Evolutionary conservation across 2,113 vertebrate genomes (phyloP).

Genomic region (Diglossa brunneiventris): DNA sequence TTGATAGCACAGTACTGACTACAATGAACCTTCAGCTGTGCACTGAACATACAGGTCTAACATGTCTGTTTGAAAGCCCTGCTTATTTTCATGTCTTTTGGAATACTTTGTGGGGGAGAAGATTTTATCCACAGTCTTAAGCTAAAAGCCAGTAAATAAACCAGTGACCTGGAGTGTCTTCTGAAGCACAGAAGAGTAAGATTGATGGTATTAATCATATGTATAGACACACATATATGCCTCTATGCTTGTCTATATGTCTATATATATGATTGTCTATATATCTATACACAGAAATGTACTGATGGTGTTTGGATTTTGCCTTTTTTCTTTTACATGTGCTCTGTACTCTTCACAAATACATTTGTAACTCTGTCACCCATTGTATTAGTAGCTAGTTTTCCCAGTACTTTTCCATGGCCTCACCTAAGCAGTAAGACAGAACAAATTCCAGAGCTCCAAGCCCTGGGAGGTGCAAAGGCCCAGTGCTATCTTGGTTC

Average conservation of each 20-base stretch:
- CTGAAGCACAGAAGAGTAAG: background rate
- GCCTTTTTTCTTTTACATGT: background rate
- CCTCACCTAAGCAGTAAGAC: background rate
- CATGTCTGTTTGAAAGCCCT: background rate
- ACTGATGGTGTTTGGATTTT: background rate
- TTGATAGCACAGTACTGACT: background rate
- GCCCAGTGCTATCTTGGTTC: background rate
- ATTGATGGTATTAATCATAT: background rate
- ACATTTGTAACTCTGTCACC: too few relatives aligned
- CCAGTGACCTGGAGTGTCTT: background rate
- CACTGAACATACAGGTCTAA: background rate
- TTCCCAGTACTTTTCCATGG: background rate
- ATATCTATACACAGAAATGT: background rate
- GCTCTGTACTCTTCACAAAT: background rate
- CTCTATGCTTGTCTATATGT: too few relatives aligned
- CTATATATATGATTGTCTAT: too few relatives aligned
- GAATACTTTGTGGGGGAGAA: background rate
- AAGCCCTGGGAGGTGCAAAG: background rate
- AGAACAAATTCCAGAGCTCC: background rate
- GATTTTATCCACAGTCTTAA: background rate
- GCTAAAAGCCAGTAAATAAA: background rate
- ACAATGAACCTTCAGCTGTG: background rate
- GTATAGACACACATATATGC: accelerated
- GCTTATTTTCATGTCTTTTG: background rate
- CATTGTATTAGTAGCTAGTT: background rate